A percentile compares a stretch with the other conserved stretches of the same genome.
Conservation (phyloP, 2,113 vertebrate genomes). For the Astur gentilis region DNA sequence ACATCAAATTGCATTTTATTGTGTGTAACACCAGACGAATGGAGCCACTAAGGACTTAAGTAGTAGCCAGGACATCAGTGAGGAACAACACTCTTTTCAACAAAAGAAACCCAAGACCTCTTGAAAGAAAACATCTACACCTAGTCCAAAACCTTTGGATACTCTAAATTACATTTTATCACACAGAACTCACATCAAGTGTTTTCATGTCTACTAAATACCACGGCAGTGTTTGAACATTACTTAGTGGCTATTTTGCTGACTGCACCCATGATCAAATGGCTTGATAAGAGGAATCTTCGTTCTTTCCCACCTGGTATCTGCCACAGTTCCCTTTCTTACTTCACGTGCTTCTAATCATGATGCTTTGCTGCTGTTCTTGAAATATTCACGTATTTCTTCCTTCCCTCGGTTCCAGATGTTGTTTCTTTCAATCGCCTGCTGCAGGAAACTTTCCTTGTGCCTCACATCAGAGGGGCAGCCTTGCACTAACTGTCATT, state of each 20-base stretch:
- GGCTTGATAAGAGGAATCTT: background rate
- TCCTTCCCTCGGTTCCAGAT: background rate
- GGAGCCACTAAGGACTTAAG: background rate
- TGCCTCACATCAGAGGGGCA: background rate
- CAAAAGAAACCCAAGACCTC: background rate
- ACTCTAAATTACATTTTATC: background rate
- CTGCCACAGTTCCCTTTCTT: background rate
- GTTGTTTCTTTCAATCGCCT: background rate
- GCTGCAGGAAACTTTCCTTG: background rate
- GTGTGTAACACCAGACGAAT: background rate
- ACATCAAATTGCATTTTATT: background rate
- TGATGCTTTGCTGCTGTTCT: background rate
- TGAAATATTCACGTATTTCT: background rate
- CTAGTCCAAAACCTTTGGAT: background rate
- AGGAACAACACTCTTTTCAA: background rate
- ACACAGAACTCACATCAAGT: background rate
- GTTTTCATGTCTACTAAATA: background rate
- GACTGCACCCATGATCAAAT: background rate
- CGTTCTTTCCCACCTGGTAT: background rate
- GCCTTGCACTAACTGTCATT: background rate
- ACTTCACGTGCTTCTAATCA: background rate
- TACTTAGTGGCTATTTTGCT: background rate
- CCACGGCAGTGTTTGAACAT: background rate
- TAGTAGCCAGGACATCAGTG: background rate
- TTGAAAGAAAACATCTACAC: background rate